These are phyloP conservation scores for Phytoseiulus persimilis DNA, from an alignment of 2,888 invertebrate genomes.

Conservation along the genomic window DNA sequence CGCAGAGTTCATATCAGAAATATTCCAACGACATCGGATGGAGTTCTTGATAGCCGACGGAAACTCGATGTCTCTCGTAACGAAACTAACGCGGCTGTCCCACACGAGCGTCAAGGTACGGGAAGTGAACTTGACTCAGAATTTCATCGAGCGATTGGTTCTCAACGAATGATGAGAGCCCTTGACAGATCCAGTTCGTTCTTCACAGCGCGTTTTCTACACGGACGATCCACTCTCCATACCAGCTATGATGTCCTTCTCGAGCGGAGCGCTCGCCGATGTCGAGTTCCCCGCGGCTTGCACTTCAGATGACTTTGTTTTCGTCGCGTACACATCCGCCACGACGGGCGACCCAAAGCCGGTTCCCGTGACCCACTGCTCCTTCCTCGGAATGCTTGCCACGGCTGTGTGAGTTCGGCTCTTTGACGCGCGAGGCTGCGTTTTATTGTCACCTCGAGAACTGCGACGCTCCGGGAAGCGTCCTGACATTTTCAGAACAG, in stretches of 20 bases:
- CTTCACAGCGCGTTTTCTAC: not conserved
- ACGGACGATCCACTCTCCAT: slow-evolving; percentile 26
- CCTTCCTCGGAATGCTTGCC: not conserved
- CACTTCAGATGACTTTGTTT: not conserved
- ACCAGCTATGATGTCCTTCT: not conserved
- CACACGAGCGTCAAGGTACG: not conserved
- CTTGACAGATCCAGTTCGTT: too few species aligned
- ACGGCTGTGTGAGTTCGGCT: not conserved
- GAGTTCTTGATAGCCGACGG: not conserved
- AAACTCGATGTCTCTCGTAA: not conserved
- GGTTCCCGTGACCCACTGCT: not conserved
- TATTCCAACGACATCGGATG: not conserved
- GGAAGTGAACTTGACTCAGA: too few species aligned
- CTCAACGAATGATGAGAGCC: too few species aligned
- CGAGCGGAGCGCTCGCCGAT: not conserved
- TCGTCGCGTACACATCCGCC: slow-evolving; percentile 6
- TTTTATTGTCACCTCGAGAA: too few species aligned
- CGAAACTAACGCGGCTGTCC: not conserved
- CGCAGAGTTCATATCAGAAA: not conserved
- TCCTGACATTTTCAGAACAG: too few species aligned
- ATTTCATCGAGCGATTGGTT: too few species aligned
- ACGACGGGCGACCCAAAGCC: slow-evolving; percentile 8
- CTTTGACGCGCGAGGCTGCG: too few species aligned
- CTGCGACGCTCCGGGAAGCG: too few species aligned
- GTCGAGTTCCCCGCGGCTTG: not conserved